Conservation (phyloP, 2,888 invertebrate species). For the Micropterix aruncella region DNA sequence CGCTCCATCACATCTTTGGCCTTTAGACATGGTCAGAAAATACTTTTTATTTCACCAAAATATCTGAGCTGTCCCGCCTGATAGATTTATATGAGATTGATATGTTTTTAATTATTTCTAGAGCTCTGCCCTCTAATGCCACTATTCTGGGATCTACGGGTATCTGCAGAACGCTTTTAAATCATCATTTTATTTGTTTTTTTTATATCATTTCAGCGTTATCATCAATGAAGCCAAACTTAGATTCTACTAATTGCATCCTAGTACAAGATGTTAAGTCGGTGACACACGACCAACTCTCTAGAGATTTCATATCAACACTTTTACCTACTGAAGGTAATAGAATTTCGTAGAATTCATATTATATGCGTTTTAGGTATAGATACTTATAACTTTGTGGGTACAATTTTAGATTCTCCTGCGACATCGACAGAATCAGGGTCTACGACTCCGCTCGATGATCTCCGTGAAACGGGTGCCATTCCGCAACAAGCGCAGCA, state of each 20-base stretch:
- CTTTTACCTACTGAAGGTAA: slow-evolving; percentile 57
- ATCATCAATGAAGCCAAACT: slow-evolving; percentile 79
- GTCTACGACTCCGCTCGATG: slow-evolving; percentile 25
- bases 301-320: slow-evolving; percentile 58
- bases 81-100: too few species aligned
- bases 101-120: too few species aligned
- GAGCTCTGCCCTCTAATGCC: too few species aligned
- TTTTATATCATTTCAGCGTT: slow-evolving; percentile 53
- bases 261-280: slow-evolving; percentile 81
- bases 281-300: slow-evolving; percentile 75
- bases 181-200: slow-evolving; percentile 8
- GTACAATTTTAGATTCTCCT: neutral
- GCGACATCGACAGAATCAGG: slow-evolving; percentile 44
- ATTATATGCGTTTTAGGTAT: slow-evolving; percentile 5
- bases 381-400: neutral
- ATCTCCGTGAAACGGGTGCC: slow-evolving; percentile 30
- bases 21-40: too few species aligned
- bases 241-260: slow-evolving; percentile 81
- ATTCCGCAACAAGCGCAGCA: slow-evolving; percentile 56
- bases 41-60: too few species aligned
- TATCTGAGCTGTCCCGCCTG: too few species aligned
- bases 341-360: neutral
- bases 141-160: too few species aligned
- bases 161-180: too few species aligned
- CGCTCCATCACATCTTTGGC: too few species aligned